Evolutionary conservation across 2,888 invertebrate genomes (phyloP).

Genomic region (Drosophila neonasuta): DNA sequence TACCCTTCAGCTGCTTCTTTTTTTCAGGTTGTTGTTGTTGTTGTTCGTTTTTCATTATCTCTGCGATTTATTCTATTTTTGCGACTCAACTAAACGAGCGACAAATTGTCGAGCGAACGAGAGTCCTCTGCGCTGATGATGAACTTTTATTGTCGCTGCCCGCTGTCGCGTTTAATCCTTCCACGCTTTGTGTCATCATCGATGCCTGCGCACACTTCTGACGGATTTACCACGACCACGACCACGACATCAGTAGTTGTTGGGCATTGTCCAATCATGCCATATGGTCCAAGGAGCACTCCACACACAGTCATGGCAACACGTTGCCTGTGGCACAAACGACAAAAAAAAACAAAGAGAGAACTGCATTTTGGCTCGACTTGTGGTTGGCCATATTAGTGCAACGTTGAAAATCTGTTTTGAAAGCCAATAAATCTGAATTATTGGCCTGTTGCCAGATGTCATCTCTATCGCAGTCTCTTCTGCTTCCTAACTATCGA

Average conservation of each 20-base stretch:
- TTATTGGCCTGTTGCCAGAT: constrained; percentile 66
- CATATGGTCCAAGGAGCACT: constrained; percentile 64
- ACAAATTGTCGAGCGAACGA: constrained; percentile 67
- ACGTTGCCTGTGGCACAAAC: constrained; percentile 28
- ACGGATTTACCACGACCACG: constrained; percentile 64
- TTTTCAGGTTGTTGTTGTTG: constrained; percentile 40
- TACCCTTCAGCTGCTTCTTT: constrained; percentile 59
- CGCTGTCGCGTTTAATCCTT: constrained; percentile 67
- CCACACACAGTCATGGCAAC: constrained; percentile 48
- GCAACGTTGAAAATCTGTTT: constrained; percentile 69
- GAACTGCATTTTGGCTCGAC: constrained; percentile 51
- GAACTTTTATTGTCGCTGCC: constrained; percentile 72
- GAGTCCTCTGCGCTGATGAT: constrained; percentile 49
- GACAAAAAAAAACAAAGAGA: constrained; percentile 6
- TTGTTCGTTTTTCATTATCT: constrained; percentile 60
- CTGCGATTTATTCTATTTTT: constrained; percentile 75
- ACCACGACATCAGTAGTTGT: constrained; percentile 29
- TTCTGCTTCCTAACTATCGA: neutral
- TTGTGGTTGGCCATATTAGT: constrained; percentile 59
- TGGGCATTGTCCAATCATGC: constrained; percentile 46
- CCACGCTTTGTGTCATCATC: constrained; percentile 73
- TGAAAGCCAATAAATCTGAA: constrained; percentile 79
- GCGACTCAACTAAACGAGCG: constrained; percentile 71
- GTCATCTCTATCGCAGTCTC: constrained; percentile 20
- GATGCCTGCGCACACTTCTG: constrained; percentile 57